Percentiles rank a stretch among this genome's conserved stretches.
These are phyloP conservation scores for Melinopterus prodromus DNA, from an alignment of 2,888 invertebrate genomes.

Conservation along the genomic window DNA sequence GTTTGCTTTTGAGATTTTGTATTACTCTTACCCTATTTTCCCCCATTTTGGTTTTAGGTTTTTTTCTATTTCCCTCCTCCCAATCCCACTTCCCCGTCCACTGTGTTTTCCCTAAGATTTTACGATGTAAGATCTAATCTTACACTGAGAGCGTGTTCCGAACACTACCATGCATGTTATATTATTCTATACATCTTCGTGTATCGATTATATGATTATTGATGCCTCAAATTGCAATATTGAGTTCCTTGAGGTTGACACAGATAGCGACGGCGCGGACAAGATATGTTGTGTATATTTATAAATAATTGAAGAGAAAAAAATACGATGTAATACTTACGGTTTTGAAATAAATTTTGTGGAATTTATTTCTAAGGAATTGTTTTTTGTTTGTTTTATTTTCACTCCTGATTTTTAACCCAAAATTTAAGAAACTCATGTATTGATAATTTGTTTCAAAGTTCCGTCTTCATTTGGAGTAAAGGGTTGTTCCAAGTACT, in stretches of 20 bases:
- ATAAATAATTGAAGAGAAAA: constrained; percentile 15
- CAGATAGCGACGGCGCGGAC: background rate
- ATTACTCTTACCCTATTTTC: background rate
- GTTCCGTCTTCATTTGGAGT: too few species aligned
- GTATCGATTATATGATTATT: background rate
- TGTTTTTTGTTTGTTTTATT: background rate
- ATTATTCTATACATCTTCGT: background rate
- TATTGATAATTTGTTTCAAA: too few species aligned
- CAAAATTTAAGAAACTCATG: background rate
- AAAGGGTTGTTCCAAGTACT: too few species aligned
- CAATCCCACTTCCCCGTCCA: background rate
- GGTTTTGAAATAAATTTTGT: constrained; percentile 24
- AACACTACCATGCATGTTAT: constrained; percentile 5
- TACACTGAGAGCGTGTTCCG: background rate
- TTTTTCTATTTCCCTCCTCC: background rate
- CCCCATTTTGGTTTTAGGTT: constrained; percentile 26
- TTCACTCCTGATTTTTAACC: constrained; percentile 10
- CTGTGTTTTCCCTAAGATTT: background rate
- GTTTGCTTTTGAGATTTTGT: constrained; percentile 6
- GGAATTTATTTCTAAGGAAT: constrained; percentile 9
- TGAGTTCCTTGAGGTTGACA: background rate
- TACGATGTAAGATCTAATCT: background rate
- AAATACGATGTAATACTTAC: constrained; percentile 15
- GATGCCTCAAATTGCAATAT: background rate
- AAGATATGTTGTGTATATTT: constrained; percentile 25